Percentiles rank a stretch among this genome's conserved stretches.
Evolutionary conservation across 2,113 vertebrate genomes (phyloP).

Genomic region (Misgurnus mizolepis): DNA sequence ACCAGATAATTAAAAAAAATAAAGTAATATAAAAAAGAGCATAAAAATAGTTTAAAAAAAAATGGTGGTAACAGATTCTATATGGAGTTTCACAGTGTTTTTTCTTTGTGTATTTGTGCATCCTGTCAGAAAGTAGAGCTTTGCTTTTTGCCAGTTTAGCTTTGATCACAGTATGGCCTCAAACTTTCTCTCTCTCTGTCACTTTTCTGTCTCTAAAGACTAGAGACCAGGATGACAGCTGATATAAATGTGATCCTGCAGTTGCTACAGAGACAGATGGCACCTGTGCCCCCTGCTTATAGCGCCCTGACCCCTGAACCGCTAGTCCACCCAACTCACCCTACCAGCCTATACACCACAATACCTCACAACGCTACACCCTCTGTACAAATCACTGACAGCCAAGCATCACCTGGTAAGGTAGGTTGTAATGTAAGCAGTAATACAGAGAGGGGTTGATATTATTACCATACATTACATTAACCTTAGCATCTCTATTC

Average conservation of each 20-base stretch:
- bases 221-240: conserved; percentile 91
- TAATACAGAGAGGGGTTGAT: background rate
- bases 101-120: background rate
- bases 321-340: conserved; percentile 60
- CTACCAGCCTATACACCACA: conserved; percentile 73
- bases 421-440: conserved; percentile 61
- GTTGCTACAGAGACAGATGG: conserved; percentile 88
- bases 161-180: background rate
- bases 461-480: background rate
- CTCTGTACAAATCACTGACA: conserved; percentile 58
- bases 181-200: background rate
- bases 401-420: conserved; percentile 65
- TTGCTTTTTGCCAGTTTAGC: too few relatives aligned
- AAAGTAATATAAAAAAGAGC: too few relatives aligned
- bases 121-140: too few relatives aligned
- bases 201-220: conserved; percentile 64
- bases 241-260: conserved; percentile 91
- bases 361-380: conserved; percentile 52
- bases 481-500: background rate
- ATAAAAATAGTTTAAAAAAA: too few relatives aligned
- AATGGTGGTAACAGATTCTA: background rate
- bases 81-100: background rate
- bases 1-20: too few relatives aligned
- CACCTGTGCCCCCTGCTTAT: conserved; percentile 83
- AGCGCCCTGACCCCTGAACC: conserved; percentile 78